These are phyloP conservation scores for Oscheius onirici DNA, from an alignment of 2,888 invertebrate species.

Conservation along the genomic window DNA sequence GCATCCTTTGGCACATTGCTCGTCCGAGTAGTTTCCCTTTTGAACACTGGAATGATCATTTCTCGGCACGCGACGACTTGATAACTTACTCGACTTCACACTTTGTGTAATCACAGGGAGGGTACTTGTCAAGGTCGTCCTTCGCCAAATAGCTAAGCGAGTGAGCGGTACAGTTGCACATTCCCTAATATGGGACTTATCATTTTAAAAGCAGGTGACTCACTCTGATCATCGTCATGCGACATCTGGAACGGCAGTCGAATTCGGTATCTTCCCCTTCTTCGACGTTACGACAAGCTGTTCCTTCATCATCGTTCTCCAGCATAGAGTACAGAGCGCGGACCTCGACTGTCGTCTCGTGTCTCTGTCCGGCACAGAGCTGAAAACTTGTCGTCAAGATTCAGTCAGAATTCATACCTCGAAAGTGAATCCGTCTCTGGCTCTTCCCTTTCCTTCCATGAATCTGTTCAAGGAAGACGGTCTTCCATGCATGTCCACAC, in stretches of 20 bases:
- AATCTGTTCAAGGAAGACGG: constrained; percentile 66
- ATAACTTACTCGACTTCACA: constrained; percentile 60
- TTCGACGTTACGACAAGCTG: constrained; percentile 63
- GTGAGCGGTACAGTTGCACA: constrained; percentile 65
- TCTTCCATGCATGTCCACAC: constrained; percentile 69
- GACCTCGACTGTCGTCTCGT: constrained; percentile 67
- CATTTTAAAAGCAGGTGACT: not conserved
- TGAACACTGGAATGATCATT: constrained; percentile 52
- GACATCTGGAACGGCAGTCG: constrained; percentile 65
- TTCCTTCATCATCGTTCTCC: constrained; percentile 69
- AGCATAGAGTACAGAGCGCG: constrained; percentile 66
- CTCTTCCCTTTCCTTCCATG: constrained; percentile 69
- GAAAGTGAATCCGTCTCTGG: constrained; percentile 65
- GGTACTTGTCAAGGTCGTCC: constrained; percentile 60
- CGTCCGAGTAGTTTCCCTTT: constrained; percentile 64
- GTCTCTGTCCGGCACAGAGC: constrained; percentile 65
- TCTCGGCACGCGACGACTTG: not conserved
- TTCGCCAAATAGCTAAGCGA: constrained; percentile 61
- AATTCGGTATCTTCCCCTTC: constrained; percentile 68
- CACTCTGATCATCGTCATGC: constrained; percentile 65
- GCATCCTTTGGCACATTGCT: constrained; percentile 63
- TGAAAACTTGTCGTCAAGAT: constrained; percentile 30
- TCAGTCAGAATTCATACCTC: constrained; percentile 57
- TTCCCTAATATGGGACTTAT: constrained; percentile 38
- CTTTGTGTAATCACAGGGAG: constrained; percentile 66